Conservation (phyloP, 2,113 vertebrate genomes). For the Cranoglanis bouderius region DNA sequence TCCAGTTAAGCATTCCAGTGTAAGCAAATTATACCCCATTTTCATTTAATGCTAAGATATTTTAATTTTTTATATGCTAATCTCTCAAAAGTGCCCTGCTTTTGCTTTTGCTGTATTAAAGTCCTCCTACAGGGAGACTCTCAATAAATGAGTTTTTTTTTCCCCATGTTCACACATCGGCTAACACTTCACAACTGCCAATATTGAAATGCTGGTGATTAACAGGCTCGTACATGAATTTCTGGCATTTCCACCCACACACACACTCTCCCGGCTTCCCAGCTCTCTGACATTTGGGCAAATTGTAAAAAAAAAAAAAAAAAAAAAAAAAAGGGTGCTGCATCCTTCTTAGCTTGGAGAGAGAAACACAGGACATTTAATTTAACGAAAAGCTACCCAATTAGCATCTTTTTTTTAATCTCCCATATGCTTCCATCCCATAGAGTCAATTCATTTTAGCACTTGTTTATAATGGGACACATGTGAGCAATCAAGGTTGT, state of each 20-base stretch:
- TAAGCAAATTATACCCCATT: not conserved
- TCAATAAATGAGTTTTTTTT: slow-evolving; percentile 31
- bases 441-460: not conserved
- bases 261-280: not conserved
- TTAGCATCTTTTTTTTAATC: not conserved
- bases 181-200: slow-evolving; percentile 11
- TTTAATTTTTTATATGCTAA: not conserved
- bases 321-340: not conserved
- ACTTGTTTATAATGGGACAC: not conserved
- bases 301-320: not conserved
- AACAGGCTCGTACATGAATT: not conserved
- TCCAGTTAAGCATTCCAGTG: not conserved
- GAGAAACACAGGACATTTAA: not conserved
- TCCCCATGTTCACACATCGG: slow-evolving; percentile 6
- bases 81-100: not conserved
- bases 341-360: not conserved
- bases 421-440: not conserved
- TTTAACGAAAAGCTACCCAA: not conserved
- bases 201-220: slow-evolving; percentile 39
- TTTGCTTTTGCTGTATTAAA: not conserved
- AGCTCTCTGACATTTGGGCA: slow-evolving; percentile 13
- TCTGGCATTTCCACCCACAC: slow-evolving; percentile 19
- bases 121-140: slow-evolving; percentile 13
- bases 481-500: slow-evolving; percentile 12
- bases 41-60: slow-evolving; percentile 13